Evolutionary conservation across 30 jellyfish, hydroid and myxozoan species (phyloP).

Genomic region (Cassiopea xamachana): DNA sequence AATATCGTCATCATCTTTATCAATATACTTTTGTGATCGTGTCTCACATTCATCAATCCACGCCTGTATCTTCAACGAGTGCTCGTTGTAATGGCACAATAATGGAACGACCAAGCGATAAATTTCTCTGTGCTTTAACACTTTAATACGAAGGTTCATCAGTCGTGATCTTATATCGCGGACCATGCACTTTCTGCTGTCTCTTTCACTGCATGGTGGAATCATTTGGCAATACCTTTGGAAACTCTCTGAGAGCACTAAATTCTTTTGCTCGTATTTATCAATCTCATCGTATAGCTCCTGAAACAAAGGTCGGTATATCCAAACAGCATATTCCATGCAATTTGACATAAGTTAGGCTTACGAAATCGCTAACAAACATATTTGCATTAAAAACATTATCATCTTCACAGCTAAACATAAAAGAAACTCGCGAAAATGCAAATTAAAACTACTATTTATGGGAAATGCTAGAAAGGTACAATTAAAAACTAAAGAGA

Average conservation of each 20-base stretch:
- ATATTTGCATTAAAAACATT: too few species aligned
- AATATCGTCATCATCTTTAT: constrained; percentile 42
- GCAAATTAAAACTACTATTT: too few species aligned
- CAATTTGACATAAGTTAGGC: too few species aligned
- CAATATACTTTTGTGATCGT: constrained; percentile 54
- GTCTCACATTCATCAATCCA: constrained; percentile 82
- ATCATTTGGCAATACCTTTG: constrained; percentile 80
- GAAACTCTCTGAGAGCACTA: constrained; percentile 48
- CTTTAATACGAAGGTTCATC: constrained; percentile 30
- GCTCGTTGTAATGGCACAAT: constrained; percentile 67
- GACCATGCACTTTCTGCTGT: constrained; percentile 56
- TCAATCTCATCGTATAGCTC: constrained; percentile 67
- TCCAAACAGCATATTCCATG: neutral
- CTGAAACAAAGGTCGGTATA: neutral
- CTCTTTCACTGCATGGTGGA: constrained; percentile 80
- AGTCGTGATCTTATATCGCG: constrained; percentile 64
- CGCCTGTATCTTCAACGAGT: constrained; percentile 43
- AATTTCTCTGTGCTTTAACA: constrained; percentile 63
- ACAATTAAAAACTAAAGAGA: too few species aligned
- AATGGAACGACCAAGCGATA: constrained; percentile 67
- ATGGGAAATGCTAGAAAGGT: too few species aligned
- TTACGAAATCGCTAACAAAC: too few species aligned
- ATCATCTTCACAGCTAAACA: too few species aligned
- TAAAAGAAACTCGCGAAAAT: too few species aligned
- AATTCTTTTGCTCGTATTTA: constrained; percentile 53